Evolutionary conservation across 1,140 invertebrate species (phyloP).

Genomic region (Aethina tumida): DNA sequence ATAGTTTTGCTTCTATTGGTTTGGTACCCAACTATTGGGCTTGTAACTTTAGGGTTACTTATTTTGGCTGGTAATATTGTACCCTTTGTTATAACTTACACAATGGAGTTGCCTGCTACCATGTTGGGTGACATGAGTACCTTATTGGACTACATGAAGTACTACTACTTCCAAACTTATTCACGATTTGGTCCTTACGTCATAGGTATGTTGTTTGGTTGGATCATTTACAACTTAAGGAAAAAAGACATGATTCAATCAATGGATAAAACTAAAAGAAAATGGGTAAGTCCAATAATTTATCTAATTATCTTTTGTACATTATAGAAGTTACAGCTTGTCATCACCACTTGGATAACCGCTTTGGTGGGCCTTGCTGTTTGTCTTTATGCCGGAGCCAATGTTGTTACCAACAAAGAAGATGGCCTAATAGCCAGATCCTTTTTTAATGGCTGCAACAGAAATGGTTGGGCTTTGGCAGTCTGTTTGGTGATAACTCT

Average conservation of each 20-base stretch:
- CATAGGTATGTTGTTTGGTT: constrained; percentile 11
- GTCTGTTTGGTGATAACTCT: constrained; percentile 10
- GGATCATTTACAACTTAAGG: constrained; percentile 7
- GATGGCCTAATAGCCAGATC: not conserved
- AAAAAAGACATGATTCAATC: not conserved
- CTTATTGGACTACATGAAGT: not conserved
- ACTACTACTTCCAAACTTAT: constrained; percentile 7
- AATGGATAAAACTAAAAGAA: constrained; percentile 1
- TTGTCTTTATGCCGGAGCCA: constrained; percentile 4
- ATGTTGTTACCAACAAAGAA: not conserved
- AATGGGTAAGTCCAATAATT: not conserved
- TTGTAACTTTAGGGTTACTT: constrained; percentile 3
- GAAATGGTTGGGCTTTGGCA: constrained; percentile 8
- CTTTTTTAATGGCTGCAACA: constrained; percentile 8
- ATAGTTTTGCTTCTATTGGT: constrained; percentile 33
- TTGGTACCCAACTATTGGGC: constrained; percentile 9
- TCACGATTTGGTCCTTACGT: constrained; percentile 12
- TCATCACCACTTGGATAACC: constrained; percentile 3
- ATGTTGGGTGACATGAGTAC: not conserved
- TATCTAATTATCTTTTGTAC: not conserved
- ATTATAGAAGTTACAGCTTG: constrained; percentile 1
- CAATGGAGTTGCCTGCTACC: not conserved
- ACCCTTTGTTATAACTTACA: constrained; percentile 8
- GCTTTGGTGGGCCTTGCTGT: not conserved
- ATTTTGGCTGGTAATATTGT: constrained; percentile 6